A percentile compares a stretch with the other conserved stretches of the same genome.
phyloP scores from a whole-genome alignment of 2,113 vertebrate genomes.

The Neotoma lepida region DNA sequence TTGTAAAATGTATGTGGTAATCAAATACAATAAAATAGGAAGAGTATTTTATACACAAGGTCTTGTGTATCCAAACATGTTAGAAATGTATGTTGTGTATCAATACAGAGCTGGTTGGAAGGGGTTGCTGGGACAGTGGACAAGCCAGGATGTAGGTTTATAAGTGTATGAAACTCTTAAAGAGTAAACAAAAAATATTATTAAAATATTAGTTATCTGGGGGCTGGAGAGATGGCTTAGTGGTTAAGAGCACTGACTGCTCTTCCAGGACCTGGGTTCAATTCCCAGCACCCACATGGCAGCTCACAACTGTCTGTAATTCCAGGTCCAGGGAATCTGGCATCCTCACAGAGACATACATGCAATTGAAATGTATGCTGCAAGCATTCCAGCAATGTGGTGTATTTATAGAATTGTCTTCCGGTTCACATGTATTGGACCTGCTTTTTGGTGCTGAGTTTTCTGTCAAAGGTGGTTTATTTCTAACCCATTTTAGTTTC shows the following conservation, averaged over 20 bases:
- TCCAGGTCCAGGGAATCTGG: too few species aligned
- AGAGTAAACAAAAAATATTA: too few species aligned
- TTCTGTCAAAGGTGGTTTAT: conserved; percentile 81
- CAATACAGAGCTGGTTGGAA: conserved; percentile 17
- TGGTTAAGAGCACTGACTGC: too few species aligned
- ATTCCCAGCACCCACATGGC: too few species aligned
- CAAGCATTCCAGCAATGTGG: conserved; percentile 67
- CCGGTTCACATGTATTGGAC: conserved; percentile 69
- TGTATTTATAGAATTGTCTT: conserved; percentile 80
- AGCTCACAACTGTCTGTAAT: too few species aligned
- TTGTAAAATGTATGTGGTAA: not conserved
- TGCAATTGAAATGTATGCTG: conserved; percentile 65
- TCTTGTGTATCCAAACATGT: not conserved
- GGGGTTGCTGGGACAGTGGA: too few species aligned
- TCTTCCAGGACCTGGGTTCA: too few species aligned
- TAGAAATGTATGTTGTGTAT: conserved; percentile 7
- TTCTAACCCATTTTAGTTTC: conserved; percentile 77
- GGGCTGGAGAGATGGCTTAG: too few species aligned
- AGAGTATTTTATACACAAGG: conserved; percentile 7
- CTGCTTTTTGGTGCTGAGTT: conserved; percentile 70
- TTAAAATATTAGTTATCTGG: too few species aligned
- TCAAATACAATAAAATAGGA: not conserved
- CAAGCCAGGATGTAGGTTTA: too few species aligned
- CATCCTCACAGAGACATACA: too few species aligned
- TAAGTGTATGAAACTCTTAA: too few species aligned